A percentile compares a stretch with the other conserved stretches of the same genome.
These are phyloP conservation scores for Coleophora deauratella DNA, from an alignment of 2,888 invertebrate species.

Conservation along the genomic window DNA sequence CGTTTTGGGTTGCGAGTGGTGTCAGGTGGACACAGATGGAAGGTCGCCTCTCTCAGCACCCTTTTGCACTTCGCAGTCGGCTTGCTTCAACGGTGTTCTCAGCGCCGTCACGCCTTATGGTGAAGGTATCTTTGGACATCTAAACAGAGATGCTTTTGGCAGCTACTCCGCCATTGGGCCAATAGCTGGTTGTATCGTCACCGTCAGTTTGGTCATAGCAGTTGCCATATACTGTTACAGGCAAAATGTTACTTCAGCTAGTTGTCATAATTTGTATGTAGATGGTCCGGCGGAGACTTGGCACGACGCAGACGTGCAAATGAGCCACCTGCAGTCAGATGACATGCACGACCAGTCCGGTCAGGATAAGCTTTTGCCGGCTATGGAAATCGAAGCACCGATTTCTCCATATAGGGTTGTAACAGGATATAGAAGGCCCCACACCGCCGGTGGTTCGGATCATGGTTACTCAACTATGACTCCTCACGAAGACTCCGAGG, in stretches of 20 bases:
- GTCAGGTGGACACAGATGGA: constrained; percentile 85
- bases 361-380: constrained; percentile 78
- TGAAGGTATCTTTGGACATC: constrained; percentile 76
- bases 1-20: constrained; percentile 94
- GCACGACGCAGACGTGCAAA: constrained; percentile 76
- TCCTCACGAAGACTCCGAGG: constrained; percentile 91
- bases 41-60: constrained; percentile 78
- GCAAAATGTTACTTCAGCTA: constrained; percentile 72
- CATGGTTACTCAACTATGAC: constrained; percentile 97
- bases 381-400: constrained; percentile 77
- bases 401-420: constrained; percentile 92
- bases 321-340: constrained; percentile 83
- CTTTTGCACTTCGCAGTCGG: constrained; percentile 86
- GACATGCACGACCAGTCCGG: constrained; percentile 77
- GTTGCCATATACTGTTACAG: constrained; percentile 90
- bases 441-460: constrained; percentile 88
- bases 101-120: constrained; percentile 88
- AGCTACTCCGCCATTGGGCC: constrained; percentile 88
- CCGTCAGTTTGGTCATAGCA: constrained; percentile 85
- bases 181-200: constrained; percentile 88
- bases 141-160: constrained; percentile 58
- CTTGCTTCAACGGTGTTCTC: constrained; percentile 90
- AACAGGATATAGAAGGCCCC: constrained; percentile 84
- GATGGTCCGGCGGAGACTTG: constrained; percentile 68
- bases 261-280: constrained; percentile 67